Evolutionary conservation across 1,140 invertebrate genomes (phyloP).

Genomic region (Episyrphus balteatus): DNA sequence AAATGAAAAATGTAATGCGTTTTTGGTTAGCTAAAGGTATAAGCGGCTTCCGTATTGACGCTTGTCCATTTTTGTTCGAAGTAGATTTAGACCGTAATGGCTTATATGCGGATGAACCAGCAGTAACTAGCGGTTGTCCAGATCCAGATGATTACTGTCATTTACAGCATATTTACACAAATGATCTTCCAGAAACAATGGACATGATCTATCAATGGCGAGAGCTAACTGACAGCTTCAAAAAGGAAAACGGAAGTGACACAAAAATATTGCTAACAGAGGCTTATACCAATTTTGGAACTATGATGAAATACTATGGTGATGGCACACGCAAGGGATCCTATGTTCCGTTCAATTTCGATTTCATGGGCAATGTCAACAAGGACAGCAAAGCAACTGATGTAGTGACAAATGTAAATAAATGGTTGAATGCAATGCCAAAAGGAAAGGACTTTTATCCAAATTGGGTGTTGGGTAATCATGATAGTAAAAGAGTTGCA

Average conservation of each 20-base stretch:
- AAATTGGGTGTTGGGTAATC: constrained; percentile 54
- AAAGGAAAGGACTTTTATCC: constrained; percentile 20
- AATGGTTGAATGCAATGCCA: constrained; percentile 39
- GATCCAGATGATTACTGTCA: constrained; percentile 42
- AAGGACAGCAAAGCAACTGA: constrained; percentile 34
- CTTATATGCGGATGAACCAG: constrained; percentile 46
- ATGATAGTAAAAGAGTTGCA: constrained; percentile 50
- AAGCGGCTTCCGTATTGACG: constrained; percentile 62
- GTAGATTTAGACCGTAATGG: constrained; percentile 36
- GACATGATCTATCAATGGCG: constrained; percentile 50
- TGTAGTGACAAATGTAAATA: constrained; percentile 35
- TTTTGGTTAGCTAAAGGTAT: constrained; percentile 68
- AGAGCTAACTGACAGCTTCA: constrained; percentile 44
- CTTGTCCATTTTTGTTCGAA: constrained; percentile 49
- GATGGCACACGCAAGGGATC: constrained; percentile 41
- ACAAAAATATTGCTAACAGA: constrained; percentile 62
- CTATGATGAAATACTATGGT: constrained; percentile 46
- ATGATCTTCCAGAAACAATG: constrained; percentile 47
- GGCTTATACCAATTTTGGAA: constrained; percentile 41
- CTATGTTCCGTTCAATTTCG: constrained; percentile 52
- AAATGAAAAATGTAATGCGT: constrained; percentile 54
- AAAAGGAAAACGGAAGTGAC: constrained; percentile 32
- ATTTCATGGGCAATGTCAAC: constrained; percentile 36
- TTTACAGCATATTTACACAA: constrained; percentile 51
- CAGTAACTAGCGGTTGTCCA: constrained; percentile 33